A percentile compares a stretch with the other conserved stretches of the same genome.
phyloP scores from a whole-genome alignment of 1,140 invertebrate genomes.

The Cephus cinctus region DNA sequence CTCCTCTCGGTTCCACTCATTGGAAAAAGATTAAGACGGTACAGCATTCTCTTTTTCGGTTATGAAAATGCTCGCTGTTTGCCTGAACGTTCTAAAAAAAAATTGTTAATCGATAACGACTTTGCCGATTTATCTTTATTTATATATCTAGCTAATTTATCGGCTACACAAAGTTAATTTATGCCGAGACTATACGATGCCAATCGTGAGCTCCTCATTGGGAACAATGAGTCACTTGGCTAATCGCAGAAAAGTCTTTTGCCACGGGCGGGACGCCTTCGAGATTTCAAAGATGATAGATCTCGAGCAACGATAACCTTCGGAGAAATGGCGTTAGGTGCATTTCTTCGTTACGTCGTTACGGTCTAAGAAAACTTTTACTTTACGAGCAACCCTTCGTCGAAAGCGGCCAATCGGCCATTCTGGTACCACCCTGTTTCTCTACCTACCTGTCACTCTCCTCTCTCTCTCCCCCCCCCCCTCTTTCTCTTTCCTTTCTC shows the following conservation, averaged over 20 bases:
- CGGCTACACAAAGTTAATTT: too few relatives aligned
- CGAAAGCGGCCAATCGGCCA: slow-evolving; percentile 16
- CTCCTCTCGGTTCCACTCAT: too few relatives aligned
- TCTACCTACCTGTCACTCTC: slow-evolving; percentile 15
- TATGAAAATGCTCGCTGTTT: slow-evolving; percentile 13
- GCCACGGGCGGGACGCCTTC: slow-evolving; percentile 25
- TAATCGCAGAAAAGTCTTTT: too few relatives aligned
- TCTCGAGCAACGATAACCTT: slow-evolving; percentile 2
- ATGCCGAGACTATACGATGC: too few relatives aligned
- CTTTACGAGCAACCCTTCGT: slow-evolving; percentile 37
- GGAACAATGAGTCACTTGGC: too few relatives aligned
- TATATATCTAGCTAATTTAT: too few relatives aligned
- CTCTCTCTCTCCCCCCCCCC: slow-evolving; percentile 18
- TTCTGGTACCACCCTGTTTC: slow-evolving; percentile 22
- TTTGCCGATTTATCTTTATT: too few relatives aligned
- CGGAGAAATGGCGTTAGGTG: slow-evolving; percentile 5
- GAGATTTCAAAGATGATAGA: slow-evolving; percentile 19
- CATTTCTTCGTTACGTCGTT: too few relatives aligned
- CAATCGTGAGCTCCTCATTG: too few relatives aligned
- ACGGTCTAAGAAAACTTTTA: slow-evolving; percentile 6
- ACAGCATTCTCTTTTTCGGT: slow-evolving; percentile 14
- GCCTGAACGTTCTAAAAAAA: background rate
- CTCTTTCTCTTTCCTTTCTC: slow-evolving; percentile 4
- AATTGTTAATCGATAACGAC: slow-evolving; percentile 10
- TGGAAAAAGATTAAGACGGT: too few relatives aligned